Conservation (phyloP, 2,797 vertebrate species). For the Halcyon smyrnensis region DNA sequence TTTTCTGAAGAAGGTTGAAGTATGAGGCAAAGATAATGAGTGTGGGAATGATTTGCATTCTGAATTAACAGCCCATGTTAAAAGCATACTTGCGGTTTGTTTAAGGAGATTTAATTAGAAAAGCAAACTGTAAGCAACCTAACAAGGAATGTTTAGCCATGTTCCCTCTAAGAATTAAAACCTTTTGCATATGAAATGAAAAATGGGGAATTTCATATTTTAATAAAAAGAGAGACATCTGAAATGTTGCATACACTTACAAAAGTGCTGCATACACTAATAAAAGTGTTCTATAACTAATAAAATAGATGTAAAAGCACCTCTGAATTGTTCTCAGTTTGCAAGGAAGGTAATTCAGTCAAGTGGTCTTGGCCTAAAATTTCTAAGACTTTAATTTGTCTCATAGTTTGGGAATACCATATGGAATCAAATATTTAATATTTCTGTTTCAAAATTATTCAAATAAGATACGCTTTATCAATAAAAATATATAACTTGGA, state of each 20-base stretch:
- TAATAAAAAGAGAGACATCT: constrained; percentile 13
- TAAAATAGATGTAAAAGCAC: neutral
- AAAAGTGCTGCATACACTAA: too few species aligned
- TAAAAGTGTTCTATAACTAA: neutral
- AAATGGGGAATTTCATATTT: constrained; percentile 40
- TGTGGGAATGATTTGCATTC: constrained; percentile 61
- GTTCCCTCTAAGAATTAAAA: constrained; percentile 52
- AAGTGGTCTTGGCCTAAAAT: neutral
- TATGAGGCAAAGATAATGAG: neutral
- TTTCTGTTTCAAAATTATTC: neutral
- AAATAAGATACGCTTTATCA: neutral
- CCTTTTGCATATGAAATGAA: constrained; percentile 69
- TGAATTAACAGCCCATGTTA: constrained; percentile 66
- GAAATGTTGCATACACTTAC: neutral
- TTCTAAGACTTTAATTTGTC: neutral
- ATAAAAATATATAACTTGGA: neutral
- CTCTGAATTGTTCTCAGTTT: neutral
- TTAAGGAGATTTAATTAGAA: constrained; percentile 72
- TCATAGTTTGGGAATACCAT: neutral
- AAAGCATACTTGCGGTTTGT: constrained; percentile 64
- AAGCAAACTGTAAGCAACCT: constrained; percentile 63
- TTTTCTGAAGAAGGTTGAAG: neutral
- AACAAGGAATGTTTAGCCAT: constrained; percentile 69
- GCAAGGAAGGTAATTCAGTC: neutral
- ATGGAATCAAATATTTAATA: neutral